Evolutionary conservation across 2,113 vertebrate species (phyloP).

Genomic region (Numenius arquata): DNA sequence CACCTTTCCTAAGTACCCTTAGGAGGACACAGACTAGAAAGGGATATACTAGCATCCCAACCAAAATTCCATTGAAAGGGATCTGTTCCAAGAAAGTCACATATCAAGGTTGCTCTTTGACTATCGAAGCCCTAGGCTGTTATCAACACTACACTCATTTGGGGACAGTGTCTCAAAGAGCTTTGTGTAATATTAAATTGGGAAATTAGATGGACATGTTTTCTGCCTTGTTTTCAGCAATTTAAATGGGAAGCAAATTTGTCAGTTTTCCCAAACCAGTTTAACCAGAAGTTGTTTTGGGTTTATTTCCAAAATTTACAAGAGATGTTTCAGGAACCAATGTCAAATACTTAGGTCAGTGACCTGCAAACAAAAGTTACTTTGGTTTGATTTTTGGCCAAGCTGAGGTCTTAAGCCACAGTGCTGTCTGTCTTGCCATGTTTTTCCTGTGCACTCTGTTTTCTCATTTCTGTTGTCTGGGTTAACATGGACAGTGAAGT

Average conservation of each 20-base stretch:
- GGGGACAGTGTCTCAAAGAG: not conserved
- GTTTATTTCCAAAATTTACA: not conserved
- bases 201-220: not conserved
- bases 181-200: not conserved
- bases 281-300: not conserved
- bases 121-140: not conserved
- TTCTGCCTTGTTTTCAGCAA: not conserved
- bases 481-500: not conserved
- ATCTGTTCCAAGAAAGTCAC: not conserved
- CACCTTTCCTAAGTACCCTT: not conserved
- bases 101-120: not conserved
- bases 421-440: not conserved
- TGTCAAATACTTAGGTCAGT: not conserved
- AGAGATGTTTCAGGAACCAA: not conserved
- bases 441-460: not conserved
- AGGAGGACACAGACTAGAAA: not conserved
- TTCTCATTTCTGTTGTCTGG: not conserved
- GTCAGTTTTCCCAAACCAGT: not conserved
- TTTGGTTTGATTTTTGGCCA: not conserved
- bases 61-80: not conserved
- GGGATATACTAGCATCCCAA: not conserved
- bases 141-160: not conserved
- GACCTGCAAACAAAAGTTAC: not conserved
- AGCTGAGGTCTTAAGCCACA: not conserved
- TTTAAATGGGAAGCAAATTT: not conserved